These are phyloP conservation scores for Nesoenas mayeri DNA, from an alignment of 2,113 vertebrate genomes.

Conservation along the genomic window DNA sequence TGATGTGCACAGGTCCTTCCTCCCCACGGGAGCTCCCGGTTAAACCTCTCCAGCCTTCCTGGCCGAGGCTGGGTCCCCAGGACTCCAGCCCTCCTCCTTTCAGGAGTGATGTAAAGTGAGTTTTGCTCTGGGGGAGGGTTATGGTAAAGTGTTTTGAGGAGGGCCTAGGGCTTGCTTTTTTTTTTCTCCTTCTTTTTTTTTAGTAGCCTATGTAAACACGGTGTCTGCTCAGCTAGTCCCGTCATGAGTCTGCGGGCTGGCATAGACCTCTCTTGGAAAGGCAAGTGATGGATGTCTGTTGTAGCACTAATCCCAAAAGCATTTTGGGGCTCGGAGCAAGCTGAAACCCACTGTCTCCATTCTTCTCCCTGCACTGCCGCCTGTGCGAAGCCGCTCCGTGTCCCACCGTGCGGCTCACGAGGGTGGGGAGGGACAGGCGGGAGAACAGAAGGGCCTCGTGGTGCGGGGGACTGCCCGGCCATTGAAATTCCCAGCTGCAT, in stretches of 20 bases:
- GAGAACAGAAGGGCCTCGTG: slow-evolving; percentile 51
- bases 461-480: background rate
- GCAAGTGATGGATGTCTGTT: background rate
- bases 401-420: background rate
- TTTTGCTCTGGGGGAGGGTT: slow-evolving; percentile 1
- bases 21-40: slow-evolving; percentile 39
- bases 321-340: background rate
- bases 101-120: slow-evolving; percentile 22
- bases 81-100: background rate
- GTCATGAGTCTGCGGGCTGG: background rate
- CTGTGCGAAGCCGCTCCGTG: background rate
- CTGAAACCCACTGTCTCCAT: background rate
- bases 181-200: background rate
- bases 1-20: slow-evolving; percentile 67
- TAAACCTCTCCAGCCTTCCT: slow-evolving; percentile 50
- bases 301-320: background rate
- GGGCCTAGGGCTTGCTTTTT: background rate
- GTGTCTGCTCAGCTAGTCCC: background rate
- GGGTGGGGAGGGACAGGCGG: background rate
- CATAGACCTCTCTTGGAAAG: background rate
- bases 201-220: background rate
- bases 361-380: background rate
- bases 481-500: slow-evolving; percentile 43
- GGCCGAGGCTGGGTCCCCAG: background rate
- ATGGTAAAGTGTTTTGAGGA: background rate